Conservation (phyloP, 1,140 invertebrate species). For the Drosophila bipectinata region DNA sequence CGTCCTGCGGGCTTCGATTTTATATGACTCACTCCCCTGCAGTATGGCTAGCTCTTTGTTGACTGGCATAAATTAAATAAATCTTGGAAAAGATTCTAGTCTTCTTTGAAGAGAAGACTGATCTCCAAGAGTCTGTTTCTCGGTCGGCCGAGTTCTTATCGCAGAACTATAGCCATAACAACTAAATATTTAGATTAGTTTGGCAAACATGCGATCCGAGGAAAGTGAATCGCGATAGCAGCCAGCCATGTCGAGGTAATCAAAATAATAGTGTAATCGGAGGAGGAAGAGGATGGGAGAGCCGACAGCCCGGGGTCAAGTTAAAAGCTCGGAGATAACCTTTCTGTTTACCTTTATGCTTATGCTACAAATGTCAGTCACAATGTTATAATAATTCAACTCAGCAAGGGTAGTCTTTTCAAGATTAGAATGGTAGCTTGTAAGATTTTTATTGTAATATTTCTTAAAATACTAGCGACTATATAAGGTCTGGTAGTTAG, state of each 20-base stretch:
- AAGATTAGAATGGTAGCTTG: background rate
- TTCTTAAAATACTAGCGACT: no score
- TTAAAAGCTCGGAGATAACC: constrained; percentile 21
- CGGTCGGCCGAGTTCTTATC: constrained; percentile 12
- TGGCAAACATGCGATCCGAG: constrained; percentile 18
- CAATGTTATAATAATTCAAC: background rate
- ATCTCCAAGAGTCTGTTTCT: constrained; percentile 3
- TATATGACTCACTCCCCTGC: constrained; percentile 2
- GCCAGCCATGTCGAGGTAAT: constrained; percentile 16
- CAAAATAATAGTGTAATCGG: constrained; percentile 31
- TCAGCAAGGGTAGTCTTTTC: background rate
- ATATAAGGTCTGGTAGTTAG: no score
- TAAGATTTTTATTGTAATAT: no score
- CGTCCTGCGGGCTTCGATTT: constrained; percentile 6
- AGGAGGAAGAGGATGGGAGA: background rate
- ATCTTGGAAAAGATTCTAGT: no score
- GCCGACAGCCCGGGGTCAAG: constrained; percentile 24
- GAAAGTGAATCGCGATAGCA: constrained; percentile 48
- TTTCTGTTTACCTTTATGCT: constrained; percentile 20
- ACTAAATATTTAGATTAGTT: constrained; percentile 55
- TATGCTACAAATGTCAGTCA: constrained; percentile 29
- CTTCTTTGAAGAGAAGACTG: no score
- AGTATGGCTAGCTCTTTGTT: background rate
- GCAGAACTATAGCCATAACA: constrained; percentile 43
- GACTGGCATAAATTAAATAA: constrained; percentile 13